Conservation (phyloP, 1,140 invertebrate genomes). For the Medauroidea extradentata region DNA sequence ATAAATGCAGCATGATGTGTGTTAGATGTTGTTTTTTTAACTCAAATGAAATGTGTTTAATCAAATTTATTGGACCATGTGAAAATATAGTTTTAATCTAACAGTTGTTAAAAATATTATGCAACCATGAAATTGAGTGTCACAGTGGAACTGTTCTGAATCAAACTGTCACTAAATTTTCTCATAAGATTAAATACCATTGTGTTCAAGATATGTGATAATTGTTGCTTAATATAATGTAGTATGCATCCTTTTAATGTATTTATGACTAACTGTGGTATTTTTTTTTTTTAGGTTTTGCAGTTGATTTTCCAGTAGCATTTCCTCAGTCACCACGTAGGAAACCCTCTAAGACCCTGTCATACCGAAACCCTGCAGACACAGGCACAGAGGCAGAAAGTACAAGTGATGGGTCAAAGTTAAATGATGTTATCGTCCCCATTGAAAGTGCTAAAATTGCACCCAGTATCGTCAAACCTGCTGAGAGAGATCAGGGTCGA, state of each 20-base stretch:
- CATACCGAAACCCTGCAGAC: not conserved
- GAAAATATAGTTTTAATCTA: too few relatives aligned
- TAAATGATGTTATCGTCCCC: not conserved
- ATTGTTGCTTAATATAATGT: too few relatives aligned
- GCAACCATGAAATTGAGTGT: not conserved
- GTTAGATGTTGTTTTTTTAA: too few relatives aligned
- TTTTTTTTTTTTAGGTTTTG: slow-evolving; percentile 43
- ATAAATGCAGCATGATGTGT: too few relatives aligned
- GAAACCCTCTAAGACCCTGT: not conserved
- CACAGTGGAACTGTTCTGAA: too few relatives aligned
- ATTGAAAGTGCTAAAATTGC: not conserved
- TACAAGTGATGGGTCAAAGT: not conserved
- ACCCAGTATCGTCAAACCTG: too few relatives aligned
- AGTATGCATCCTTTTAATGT: too few relatives aligned
- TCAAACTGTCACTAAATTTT: too few relatives aligned
- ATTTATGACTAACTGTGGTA: not conserved
- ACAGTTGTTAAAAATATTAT: not conserved
- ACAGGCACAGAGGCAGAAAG: not conserved
- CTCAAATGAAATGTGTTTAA: too few relatives aligned
- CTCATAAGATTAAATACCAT: too few relatives aligned
- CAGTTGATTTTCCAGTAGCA: slow-evolving; percentile 46
- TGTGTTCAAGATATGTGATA: too few relatives aligned
- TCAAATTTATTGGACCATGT: too few relatives aligned
- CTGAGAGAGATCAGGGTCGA: not conserved
- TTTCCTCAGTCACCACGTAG: slow-evolving; percentile 41